Percentiles rank a stretch among this genome's conserved stretches.
phyloP scores from a whole-genome alignment of 2,888 invertebrate genomes.

The Gisinianus flammeolus region DNA sequence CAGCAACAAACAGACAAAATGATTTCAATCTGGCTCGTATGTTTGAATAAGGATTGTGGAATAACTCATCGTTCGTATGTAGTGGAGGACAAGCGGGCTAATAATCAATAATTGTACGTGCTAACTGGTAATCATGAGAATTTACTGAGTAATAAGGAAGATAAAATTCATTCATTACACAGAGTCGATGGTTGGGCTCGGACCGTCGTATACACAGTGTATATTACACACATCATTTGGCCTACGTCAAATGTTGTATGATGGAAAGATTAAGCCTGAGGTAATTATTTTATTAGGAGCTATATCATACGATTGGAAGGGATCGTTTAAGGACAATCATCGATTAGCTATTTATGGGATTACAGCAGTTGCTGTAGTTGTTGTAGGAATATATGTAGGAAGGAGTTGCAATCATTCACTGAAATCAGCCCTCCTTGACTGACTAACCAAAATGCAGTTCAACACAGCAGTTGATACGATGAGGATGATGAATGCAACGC shows the following conservation, averaged over 20 bases:
- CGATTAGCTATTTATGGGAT: slow-evolving; percentile 23
- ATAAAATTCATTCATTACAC: no score
- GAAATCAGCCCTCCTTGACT: neutral
- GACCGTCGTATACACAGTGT: no score
- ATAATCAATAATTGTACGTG: neutral
- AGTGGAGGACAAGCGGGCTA: neutral
- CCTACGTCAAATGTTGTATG: neutral
- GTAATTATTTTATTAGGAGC: slow-evolving; percentile 4
- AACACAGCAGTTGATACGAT: neutral
- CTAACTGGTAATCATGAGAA: neutral
- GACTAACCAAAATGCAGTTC: neutral
- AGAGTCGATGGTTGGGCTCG: no score
- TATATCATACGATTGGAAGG: neutral
- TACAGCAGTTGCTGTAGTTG: neutral
- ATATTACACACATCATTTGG: no score
- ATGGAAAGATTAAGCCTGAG: slow-evolving; percentile 9
- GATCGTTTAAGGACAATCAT: slow-evolving; percentile 25
- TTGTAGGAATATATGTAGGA: neutral
- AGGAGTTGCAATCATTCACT: neutral
- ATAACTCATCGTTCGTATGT: neutral
- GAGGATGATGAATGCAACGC: neutral
- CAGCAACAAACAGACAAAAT: neutral
- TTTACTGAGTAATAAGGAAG: neutral
- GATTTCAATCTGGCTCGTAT: no score
- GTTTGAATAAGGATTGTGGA: neutral